Evolutionary conservation across 1,140 invertebrate genomes (phyloP), one percentile per base, ranked within the genome.

Genomic region (Papilio glaucus): DNA sequence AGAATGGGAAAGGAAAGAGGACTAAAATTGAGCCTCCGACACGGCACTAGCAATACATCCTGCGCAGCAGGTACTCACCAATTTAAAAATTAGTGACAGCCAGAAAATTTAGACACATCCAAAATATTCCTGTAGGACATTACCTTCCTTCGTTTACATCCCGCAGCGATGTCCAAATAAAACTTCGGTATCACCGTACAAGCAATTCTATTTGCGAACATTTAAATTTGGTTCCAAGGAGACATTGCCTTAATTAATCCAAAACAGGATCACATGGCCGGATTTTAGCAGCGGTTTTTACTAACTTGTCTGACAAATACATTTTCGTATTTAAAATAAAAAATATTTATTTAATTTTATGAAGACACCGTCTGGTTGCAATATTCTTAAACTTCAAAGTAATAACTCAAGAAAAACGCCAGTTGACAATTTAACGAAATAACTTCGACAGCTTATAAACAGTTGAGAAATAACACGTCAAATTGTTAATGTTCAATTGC

Each of bases 121-220:
- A 49, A 21, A 62, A 37, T 62, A 10, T 37, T 62, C 29, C 12
- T 26, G 60, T 37, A 33, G 13, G 24, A 37, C 26, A 33, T 15
- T 62, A 37, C 60, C 6, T 26, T 62, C 26, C n/a, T n/a, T n/a
- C n/a, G 60, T 61, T 61, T 33, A n/a, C 13, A 24, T 61, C 45
- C 45, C 15, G 2, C 45, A 6, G 45, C 15, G 15, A n/a, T 61
- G 60, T 33, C 4, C 24, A 38, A 37, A 65, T 38, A 65, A n/a
- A n/a, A n/a, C n/a, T n/a, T n/a, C n/a, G n/a, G n/a, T n/a, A n/a
- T n/a, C n/a, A n/a, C n/a, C n/a, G n/a, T n/a, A n/a, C n/a, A n/a
- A n/a, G n/a, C 29, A 21, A n/a, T 60, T 21, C 5, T 60, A 60
- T 33, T 33, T 33, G 29, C 6, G 29, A 33, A 33, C 29, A 6